Percentiles rank a stretch among this genome's conserved stretches.
Evolutionary conservation across 2,113 vertebrate species (phyloP).

Genomic region (Merops nubicus): DNA sequence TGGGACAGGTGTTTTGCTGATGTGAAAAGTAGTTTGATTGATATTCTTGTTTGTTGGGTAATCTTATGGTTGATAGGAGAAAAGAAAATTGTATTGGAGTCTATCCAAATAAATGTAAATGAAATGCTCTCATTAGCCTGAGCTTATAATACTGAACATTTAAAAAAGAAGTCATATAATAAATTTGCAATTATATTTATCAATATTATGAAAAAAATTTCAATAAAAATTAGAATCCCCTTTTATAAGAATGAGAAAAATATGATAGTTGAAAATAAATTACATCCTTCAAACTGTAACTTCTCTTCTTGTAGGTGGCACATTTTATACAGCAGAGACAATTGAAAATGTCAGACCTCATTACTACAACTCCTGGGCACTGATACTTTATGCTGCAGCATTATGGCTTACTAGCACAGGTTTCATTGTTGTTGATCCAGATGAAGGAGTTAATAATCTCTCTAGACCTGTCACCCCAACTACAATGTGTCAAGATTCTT

Average conservation of each 20-base stretch:
- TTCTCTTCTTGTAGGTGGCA: constrained; percentile 80
- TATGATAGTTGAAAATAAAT: neutral
- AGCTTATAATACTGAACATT: neutral
- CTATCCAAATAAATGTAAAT: neutral
- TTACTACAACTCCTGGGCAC: constrained; percentile 88
- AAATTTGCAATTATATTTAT: too few relatives aligned
- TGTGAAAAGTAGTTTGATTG: neutral
- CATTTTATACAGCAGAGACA: constrained; percentile 91
- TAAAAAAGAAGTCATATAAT: neutral
- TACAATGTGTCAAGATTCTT: constrained; percentile 86
- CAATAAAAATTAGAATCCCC: neutral
- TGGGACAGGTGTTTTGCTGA: neutral
- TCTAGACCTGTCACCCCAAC: constrained; percentile 94
- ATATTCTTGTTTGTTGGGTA: neutral
- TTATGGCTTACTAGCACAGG: constrained; percentile 92
- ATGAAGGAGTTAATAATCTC: constrained; percentile 84
- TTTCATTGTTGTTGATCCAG: constrained; percentile 81
- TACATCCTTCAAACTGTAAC: neutral
- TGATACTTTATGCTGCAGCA: constrained; percentile 88
- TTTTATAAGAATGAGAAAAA: neutral
- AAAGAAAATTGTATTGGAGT: neutral
- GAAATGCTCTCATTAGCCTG: neutral
- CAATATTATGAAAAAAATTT: neutral
- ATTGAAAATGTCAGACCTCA: constrained; percentile 83
- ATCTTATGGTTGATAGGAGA: neutral